Evolutionary conservation across 1,140 invertebrate species (phyloP), one percentile per base, ranked within the genome.

Genomic region (Sminthurides bifidus): DNA sequence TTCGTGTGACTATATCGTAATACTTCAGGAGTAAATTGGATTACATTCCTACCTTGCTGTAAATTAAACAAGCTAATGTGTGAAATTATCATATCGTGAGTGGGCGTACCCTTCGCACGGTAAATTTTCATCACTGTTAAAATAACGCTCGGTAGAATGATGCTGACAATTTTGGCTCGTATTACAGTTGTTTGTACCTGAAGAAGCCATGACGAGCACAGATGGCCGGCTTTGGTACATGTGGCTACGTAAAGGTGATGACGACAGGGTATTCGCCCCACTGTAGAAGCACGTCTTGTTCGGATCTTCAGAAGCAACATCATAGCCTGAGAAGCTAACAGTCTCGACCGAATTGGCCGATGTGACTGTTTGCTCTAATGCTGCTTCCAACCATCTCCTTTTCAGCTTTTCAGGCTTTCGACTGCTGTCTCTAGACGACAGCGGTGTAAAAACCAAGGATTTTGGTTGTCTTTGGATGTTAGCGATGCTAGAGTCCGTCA

Each of bases 331-430:
- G n/a, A n/a, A n/a, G n/a, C n/a, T n/a, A n/a, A n/a, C n/a, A n/a
- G n/a, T n/a, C n/a, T n/a, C n/a, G n/a, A n/a, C n/a, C n/a, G n/a
- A n/a, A n/a, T n/a, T n/a, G n/a, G n/a, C n/a, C n/a, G n/a, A 8
- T n/a, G 24, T n/a, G n/a, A 14, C 23, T 44, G 55, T 53, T 55
- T 63, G 61, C 23, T 57, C 54, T n/a, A 58, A 38, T 8, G 61
- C 54, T n/a, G 63, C 63, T 54, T 58, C 63, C 37, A 64, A 38
- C 63, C 63, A 64, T 5, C 63, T 35, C 19, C 57, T 37, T 31
- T 64, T 64, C 17, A 61, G 27, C 49, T 64, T 64, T 23, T 46
- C 59, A 5, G 59, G 63, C 38, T 52, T 54, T 1, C 21, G 4
- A 40, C 6, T 37, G 23, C 30, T 33, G 12, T 43, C 33, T n/a